Conservation (phyloP, 2,888 invertebrate genomes). For the Prenolepis imparis region DNA sequence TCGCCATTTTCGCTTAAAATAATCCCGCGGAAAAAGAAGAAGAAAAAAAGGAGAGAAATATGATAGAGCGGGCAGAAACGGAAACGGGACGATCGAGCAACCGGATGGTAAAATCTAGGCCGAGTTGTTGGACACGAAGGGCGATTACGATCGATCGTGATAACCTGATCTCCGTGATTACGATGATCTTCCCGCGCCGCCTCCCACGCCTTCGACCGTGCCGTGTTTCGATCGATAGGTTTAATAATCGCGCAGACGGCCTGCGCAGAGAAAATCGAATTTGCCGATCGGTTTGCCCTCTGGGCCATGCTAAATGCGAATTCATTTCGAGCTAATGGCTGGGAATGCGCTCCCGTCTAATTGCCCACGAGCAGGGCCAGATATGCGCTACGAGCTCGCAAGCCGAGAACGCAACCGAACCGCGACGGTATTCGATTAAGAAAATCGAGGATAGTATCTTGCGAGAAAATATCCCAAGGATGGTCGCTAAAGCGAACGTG, state of each 20-base stretch:
- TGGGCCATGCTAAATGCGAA: conserved; percentile 71
- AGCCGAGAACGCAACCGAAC: conserved; percentile 17
- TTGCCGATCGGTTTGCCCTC: conserved; percentile 70
- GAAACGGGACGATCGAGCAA: conserved; percentile 1
- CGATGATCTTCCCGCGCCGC: conserved; percentile 12
- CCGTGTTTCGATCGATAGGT: conserved; percentile 65
- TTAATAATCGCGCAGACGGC: conserved; percentile 70
- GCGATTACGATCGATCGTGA: conserved; percentile 19
- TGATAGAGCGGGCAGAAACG: neutral
- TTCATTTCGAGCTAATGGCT: conserved; percentile 78
- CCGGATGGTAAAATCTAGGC: conserved; percentile 33
- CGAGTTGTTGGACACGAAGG: conserved; percentile 36
- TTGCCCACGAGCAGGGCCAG: conserved; percentile 64
- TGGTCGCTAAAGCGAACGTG: neutral
- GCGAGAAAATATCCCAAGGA: neutral
- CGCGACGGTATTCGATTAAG: conserved; percentile 57
- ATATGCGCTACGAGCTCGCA: conserved; percentile 56
- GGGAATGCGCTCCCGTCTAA: conserved; percentile 72
- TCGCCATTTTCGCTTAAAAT: conserved; percentile 8
- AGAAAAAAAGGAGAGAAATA: neutral
- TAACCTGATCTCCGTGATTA: conserved; percentile 21
- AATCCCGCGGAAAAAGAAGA: neutral
- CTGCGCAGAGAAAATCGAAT: conserved; percentile 71
- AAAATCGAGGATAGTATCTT: conserved; percentile 36
- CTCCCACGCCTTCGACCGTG: neutral